A percentile compares a stretch with the other conserved stretches of the same genome.
Evolutionary conservation across 2,888 invertebrate genomes (phyloP).

Genomic region (Tortricodes alternella): DNA sequence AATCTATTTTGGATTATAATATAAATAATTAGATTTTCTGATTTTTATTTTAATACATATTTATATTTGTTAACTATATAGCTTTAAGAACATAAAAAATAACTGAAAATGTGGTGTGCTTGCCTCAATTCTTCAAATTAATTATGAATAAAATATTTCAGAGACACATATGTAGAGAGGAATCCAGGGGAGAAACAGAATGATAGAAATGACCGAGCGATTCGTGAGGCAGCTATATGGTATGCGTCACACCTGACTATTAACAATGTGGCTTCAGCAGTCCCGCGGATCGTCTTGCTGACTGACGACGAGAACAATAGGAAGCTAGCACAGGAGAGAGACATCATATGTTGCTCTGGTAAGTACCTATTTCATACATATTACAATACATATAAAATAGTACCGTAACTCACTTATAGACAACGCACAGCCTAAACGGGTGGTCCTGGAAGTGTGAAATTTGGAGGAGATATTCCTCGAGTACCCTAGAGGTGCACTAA

Average conservation of each 20-base stretch:
- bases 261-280: constrained; percentile 48
- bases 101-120: neutral
- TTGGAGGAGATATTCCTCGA: too few species aligned
- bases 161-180: constrained; percentile 94
- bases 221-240: constrained; percentile 91
- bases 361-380: constrained; percentile 41
- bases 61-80: too few species aligned
- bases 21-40: too few species aligned
- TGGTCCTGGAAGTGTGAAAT: too few species aligned
- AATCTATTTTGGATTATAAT: too few species aligned
- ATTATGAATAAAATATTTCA: constrained; percentile 60
- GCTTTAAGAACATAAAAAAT: too few species aligned
- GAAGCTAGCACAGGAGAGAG: constrained; percentile 86
- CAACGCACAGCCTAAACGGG: too few species aligned
- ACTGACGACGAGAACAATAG: constrained; percentile 93
- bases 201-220: constrained; percentile 96
- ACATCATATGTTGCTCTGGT: constrained; percentile 88
- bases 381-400: too few species aligned
- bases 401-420: too few species aligned
- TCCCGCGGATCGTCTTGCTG: constrained; percentile 87
- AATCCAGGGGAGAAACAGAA: constrained; percentile 91
- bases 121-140: neutral
- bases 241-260: constrained; percentile 88
- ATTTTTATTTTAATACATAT: too few species aligned
- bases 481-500: too few species aligned